Evolutionary conservation across 2,888 invertebrate genomes (phyloP), one percentile per base, ranked within the genome.

Genomic region (Volucella inflata): DNA sequence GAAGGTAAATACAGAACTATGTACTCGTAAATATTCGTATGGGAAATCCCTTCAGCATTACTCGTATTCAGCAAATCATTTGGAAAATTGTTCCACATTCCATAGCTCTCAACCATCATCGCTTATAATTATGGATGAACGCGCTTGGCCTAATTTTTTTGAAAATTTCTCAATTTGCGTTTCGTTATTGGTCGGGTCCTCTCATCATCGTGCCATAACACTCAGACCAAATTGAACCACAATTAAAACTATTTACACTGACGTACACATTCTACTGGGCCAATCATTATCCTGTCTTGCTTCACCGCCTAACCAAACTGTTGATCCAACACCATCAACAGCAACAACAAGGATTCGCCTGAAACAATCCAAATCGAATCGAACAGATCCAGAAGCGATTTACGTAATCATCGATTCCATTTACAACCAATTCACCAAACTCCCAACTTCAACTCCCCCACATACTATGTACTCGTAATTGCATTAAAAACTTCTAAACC

Each of bases 371-470:
- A 60, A 65, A 64, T 57, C 80, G 76, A 85, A 77, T 81, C 59
- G 81, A 77, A 81, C 57, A 72, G 68, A 57, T 77, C 62, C 80
- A 76, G 80, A 84, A 81, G 59, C 81, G 71, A 85, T 85, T 85
- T 85, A 85, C 67, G 76, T 85, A 85, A 72, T 81, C 77, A 85
- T 72, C 62, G 81, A 67, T 81, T 81, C 81, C 71, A 85, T 81
- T 85, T 81, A 76, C 85, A 81, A 76, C 70, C 75, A 85, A 72
- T 80, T 83, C 79, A 79, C 40, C 62, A 48, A 65, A 36, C 10
- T 10, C 6, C 48, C 30, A 17, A 65, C 65, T 72, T 59, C 17
- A 30, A 30, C 30, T 30, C 30, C 6, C 6, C 30, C 17, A 74
- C 72, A 51, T 68, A 75, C 65, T 38, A 9, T 21, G 42, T 80